Evolutionary conservation across 2,888 invertebrate species (phyloP).

Genomic region (Seira ritae): DNA sequence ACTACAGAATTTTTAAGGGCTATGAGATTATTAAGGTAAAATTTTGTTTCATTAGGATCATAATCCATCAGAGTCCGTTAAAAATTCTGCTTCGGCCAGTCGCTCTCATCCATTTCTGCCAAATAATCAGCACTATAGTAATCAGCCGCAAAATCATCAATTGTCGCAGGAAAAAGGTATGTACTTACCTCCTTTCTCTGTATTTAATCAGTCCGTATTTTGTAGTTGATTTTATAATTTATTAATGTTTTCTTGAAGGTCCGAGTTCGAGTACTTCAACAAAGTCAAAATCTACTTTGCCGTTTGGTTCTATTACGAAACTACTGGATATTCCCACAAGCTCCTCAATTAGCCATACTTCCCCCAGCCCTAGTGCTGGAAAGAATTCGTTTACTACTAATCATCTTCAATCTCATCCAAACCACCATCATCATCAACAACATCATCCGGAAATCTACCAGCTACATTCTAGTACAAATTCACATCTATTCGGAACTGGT

Average conservation of each 20-base stretch:
- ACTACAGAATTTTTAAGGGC: neutral
- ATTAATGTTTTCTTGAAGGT: neutral
- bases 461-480: conserved; percentile 46
- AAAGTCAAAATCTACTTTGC: conserved; percentile 55
- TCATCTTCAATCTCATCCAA: conserved; percentile 77
- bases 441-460: conserved; percentile 75
- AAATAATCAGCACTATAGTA: neutral
- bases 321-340: conserved; percentile 71
- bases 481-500: conserved; percentile 43
- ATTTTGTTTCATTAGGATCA: no score
- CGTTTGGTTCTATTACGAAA: conserved; percentile 73
- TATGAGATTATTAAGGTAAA: no score
- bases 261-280: conserved; percentile 1
- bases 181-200: no score
- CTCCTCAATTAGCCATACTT: conserved; percentile 44
- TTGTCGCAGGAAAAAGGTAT: conserved; percentile 18
- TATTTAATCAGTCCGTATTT: no score
- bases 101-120: no score
- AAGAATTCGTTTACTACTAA: conserved; percentile 73
- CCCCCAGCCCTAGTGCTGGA: neutral
- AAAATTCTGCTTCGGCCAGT: no score
- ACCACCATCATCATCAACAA: conserved; percentile 77
- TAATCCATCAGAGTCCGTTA: no score
- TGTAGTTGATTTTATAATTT: neutral
- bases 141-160: conserved; percentile 25